A percentile compares a stretch with the other conserved stretches of the same genome.
Evolutionary conservation across 2,113 vertebrate species (phyloP).

Genomic region (Podiceps cristatus): DNA sequence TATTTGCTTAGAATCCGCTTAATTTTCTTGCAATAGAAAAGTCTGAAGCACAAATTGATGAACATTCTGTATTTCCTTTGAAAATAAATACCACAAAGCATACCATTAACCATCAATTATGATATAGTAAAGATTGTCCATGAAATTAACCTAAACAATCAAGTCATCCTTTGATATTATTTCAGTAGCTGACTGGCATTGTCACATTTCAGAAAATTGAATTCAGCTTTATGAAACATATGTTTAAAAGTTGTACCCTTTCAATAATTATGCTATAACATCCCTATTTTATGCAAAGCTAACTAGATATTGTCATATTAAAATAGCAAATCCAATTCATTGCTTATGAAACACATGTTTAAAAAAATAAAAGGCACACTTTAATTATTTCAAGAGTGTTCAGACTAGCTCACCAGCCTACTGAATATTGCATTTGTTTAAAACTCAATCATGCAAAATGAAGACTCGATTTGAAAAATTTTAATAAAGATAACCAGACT

Average conservation of each 20-base stretch:
- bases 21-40: not conserved
- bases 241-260: constrained; percentile 98
- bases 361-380: constrained; percentile 91
- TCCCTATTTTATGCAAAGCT: constrained; percentile 94
- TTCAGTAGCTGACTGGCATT: constrained; percentile 85
- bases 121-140: not conserved
- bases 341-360: constrained; percentile 99
- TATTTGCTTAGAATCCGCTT: not conserved
- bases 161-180: constrained; percentile 79
- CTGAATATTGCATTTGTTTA: constrained; percentile 99
- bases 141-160: constrained; percentile 70
- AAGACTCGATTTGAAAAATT: constrained; percentile 99
- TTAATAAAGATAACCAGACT: constrained; percentile 99
- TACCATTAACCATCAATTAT: constrained; percentile 25
- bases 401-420: constrained; percentile 85
- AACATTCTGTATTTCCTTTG: not conserved
- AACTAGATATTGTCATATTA: constrained; percentile 97
- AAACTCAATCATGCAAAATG: constrained; percentile 99
- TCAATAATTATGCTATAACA: constrained; percentile 98
- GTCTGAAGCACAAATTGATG: not conserved
- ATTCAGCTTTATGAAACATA: constrained; percentile 94
- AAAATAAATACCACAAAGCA: not conserved
- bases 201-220: constrained; percentile 94
- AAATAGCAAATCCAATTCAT: constrained; percentile 98
- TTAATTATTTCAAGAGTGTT: constrained; percentile 97